These are phyloP conservation scores for Melierax canorus DNA, from an alignment of 2,113 vertebrate genomes.

Conservation along the genomic window DNA sequence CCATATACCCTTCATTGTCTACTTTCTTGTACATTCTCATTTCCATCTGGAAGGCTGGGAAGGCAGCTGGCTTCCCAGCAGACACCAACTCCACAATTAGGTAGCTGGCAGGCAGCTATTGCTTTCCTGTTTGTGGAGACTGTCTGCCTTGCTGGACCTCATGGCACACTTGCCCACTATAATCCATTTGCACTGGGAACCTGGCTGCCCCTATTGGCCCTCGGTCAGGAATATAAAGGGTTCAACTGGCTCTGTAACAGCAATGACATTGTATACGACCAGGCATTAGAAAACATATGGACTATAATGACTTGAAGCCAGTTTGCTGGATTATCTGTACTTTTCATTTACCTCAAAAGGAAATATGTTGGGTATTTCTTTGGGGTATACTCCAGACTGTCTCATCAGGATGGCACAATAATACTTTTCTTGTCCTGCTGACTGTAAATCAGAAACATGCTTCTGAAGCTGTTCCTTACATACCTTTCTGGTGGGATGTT, in stretches of 20 bases:
- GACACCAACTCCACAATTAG: constrained; percentile 43
- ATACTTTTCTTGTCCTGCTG: background rate
- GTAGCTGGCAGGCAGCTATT: constrained; percentile 41
- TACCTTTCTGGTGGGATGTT: background rate
- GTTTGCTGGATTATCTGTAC: background rate
- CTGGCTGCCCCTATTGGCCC: background rate
- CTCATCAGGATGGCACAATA: background rate
- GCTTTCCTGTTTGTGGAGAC: background rate
- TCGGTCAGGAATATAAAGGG: background rate
- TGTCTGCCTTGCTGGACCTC: background rate
- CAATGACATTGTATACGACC: background rate
- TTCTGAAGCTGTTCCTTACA: background rate
- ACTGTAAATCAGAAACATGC: background rate
- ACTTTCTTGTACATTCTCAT: background rate
- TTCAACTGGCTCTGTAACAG: background rate
- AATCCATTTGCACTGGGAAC: background rate
- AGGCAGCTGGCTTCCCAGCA: constrained; percentile 55
- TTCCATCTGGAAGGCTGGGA: constrained; percentile 38
- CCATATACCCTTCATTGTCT: constrained; percentile 12
- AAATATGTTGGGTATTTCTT: background rate
- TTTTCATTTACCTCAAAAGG: background rate
- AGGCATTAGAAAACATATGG: background rate
- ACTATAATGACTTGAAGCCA: background rate
- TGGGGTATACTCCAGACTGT: background rate
- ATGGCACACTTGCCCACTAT: background rate